phyloP scores from a whole-genome alignment of 2,888 invertebrate species.

The Trachelus stipa region DNA sequence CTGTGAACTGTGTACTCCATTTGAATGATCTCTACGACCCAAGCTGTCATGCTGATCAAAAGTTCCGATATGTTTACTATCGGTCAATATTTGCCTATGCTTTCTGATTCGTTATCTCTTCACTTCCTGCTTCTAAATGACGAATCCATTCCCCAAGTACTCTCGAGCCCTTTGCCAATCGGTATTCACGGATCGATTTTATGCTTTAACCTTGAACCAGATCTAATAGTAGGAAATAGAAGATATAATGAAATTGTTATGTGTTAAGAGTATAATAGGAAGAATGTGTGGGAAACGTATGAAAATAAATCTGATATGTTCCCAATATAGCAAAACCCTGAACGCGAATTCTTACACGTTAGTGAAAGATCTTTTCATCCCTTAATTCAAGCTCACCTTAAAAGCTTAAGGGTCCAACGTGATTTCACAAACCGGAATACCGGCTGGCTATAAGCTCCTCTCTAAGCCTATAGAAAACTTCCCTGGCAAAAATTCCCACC shows the following conservation, averaged over 20 bases:
- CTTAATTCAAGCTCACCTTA: slow-evolving; percentile 7
- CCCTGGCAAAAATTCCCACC: slow-evolving; percentile 15
- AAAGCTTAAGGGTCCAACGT: slow-evolving; percentile 22
- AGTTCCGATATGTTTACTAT: slow-evolving; percentile 37
- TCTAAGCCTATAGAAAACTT: slow-evolving; percentile 19
- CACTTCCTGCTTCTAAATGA: slow-evolving; percentile 2
- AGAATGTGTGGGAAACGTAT: background rate
- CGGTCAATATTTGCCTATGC: slow-evolving; percentile 44
- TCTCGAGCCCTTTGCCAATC: background rate
- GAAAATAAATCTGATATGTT: background rate
- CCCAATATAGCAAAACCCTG: background rate
- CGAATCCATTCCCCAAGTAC: background rate
- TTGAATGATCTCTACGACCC: background rate
- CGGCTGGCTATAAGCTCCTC: slow-evolving; percentile 15
- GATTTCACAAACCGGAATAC: slow-evolving; percentile 20
- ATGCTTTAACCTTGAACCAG: background rate
- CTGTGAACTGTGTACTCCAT: background rate
- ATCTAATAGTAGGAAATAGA: background rate
- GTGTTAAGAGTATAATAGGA: background rate
- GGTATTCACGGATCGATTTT: background rate
- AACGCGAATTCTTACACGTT: background rate
- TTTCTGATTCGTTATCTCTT: slow-evolving; percentile 43
- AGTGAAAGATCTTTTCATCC: background rate
- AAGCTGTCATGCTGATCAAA: slow-evolving; percentile 15
- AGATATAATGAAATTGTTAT: background rate